These are phyloP conservation scores for Ceratotherium simum DNA, from an alignment of 2,113 vertebrate species.

Conservation along the genomic window DNA sequence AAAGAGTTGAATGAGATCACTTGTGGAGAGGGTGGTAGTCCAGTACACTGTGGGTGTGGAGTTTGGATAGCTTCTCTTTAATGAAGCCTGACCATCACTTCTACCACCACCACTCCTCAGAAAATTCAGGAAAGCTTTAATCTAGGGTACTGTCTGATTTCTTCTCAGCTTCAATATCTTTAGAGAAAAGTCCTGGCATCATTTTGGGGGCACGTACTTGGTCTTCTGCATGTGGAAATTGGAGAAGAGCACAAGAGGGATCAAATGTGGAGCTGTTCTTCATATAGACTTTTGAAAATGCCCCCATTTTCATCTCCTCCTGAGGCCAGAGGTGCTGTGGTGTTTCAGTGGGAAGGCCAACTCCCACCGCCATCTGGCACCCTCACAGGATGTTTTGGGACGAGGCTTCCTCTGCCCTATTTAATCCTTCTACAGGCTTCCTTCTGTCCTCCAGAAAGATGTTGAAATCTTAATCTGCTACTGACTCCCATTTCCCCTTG, in stretches of 20 bases:
- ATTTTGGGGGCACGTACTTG: no score
- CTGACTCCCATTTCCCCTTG: background rate
- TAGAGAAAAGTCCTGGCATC: background rate
- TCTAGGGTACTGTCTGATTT: background rate
- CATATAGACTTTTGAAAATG: background rate
- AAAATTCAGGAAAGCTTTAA: background rate
- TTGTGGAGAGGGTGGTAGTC: background rate
- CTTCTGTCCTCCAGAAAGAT: background rate
- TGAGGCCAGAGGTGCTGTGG: background rate
- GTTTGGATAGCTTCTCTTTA: background rate
- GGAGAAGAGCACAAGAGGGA: background rate
- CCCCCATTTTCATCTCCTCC: background rate
- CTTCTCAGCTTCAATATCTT: background rate
- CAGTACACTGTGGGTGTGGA: fast-evolving
- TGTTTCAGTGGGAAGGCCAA: background rate
- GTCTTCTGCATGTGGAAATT: background rate
- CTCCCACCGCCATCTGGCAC: fast-evolving
- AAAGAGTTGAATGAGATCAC: background rate
- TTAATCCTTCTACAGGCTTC: background rate
- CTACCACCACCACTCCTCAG: background rate
- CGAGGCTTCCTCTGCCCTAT: background rate
- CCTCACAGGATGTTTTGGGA: no score
- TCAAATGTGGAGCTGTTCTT: background rate
- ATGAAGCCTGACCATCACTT: background rate
- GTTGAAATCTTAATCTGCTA: background rate